A percentile compares a stretch with the other conserved stretches of the same genome.
These are phyloP conservation scores for Chondrosia reniformis DNA, from an alignment of 37 sponge, comb jelly and placozoan species.

Conservation along the genomic window DNA sequence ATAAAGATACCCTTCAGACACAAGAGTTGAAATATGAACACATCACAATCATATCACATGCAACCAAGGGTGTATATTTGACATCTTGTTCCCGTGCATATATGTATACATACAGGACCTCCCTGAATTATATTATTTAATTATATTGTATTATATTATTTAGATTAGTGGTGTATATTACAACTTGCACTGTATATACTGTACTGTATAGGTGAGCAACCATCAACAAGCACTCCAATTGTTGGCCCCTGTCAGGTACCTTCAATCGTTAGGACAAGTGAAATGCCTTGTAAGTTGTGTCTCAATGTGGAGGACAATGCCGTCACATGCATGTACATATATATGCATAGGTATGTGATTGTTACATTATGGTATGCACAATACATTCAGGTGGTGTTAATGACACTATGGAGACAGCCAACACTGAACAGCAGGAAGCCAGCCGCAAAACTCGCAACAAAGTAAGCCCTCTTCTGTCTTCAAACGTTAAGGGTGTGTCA, in stretches of 20 bases:
- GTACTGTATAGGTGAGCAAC: neutral
- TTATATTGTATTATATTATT: too few species aligned
- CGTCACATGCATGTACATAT: neutral
- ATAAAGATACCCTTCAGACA: neutral
- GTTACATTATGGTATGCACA: too few species aligned
- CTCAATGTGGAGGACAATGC: neutral
- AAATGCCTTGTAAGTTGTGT: neutral
- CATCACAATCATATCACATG: neutral
- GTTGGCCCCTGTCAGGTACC: neutral
- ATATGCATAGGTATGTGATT: neutral
- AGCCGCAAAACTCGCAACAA: neutral
- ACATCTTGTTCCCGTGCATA: neutral
- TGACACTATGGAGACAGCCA: neutral
- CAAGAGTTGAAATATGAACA: neutral
- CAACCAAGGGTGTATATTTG: neutral
- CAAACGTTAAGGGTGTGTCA: neutral
- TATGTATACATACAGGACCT: too few species aligned
- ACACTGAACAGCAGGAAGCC: neutral
- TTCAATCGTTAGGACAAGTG: neutral
- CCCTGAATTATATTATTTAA: too few species aligned
- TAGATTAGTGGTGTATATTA: too few species aligned
- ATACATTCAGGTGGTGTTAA: constrained; percentile 1
- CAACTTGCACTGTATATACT: too few species aligned
- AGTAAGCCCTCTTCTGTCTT: neutral
- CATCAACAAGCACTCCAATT: neutral